A percentile compares a stretch with the other conserved stretches of the same genome.
These are phyloP conservation scores for Dipodomys merriami DNA, from an alignment of 2,113 vertebrate genomes.

Conservation along the genomic window DNA sequence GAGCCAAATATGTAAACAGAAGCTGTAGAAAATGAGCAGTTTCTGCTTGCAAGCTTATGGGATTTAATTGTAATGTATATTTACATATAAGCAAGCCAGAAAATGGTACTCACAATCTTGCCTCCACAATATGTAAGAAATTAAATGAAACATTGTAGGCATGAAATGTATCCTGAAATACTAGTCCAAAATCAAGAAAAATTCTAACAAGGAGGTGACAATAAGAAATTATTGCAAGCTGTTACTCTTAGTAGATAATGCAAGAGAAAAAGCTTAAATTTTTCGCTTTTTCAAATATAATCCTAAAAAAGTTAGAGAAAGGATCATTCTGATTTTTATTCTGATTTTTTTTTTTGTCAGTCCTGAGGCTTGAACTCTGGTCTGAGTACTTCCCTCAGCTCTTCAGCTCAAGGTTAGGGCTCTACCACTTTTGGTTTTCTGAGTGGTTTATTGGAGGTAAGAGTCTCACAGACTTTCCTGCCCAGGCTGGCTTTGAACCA, in stretches of 20 bases:
- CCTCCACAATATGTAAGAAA: background rate
- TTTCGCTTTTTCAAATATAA: background rate
- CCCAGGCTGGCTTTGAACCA: too few relatives aligned
- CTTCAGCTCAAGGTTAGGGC: too few relatives aligned
- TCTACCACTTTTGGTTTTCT: too few relatives aligned
- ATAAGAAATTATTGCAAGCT: background rate
- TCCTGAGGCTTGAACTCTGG: too few relatives aligned
- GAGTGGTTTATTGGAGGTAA: too few relatives aligned
- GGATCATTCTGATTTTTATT: too few relatives aligned
- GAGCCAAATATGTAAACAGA: background rate
- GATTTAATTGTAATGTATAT: background rate
- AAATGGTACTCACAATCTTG: background rate
- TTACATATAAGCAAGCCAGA: background rate
- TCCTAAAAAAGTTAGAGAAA: too few relatives aligned
- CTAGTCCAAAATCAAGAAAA: background rate
- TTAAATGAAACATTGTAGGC: constrained; percentile 8
- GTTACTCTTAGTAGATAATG: background rate
- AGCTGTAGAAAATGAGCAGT: background rate
- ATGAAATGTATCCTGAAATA: background rate
- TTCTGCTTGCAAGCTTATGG: background rate
- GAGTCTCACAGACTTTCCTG: too few relatives aligned
- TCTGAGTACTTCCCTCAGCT: too few relatives aligned
- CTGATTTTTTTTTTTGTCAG: too few relatives aligned
- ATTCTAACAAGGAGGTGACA: background rate
- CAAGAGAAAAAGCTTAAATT: background rate